Evolutionary conservation across 2,113 vertebrate genomes (phyloP), one percentile per base, ranked within the genome.

Genomic region (Scophthalmus maximus): DNA sequence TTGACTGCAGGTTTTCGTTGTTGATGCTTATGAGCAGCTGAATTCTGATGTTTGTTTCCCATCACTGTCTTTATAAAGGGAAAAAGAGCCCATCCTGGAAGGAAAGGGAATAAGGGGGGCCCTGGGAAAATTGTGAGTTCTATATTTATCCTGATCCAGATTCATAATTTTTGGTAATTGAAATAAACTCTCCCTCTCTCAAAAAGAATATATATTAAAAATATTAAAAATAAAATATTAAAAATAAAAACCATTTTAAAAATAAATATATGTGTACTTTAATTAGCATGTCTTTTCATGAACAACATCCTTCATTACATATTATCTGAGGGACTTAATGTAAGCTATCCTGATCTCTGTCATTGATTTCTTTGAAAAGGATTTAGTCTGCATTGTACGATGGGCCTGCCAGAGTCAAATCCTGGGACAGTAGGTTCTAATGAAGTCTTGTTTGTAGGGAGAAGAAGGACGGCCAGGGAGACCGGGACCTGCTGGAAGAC

Each of bases 81-180:
- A 11, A 64, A 71, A 58, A 30, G 8, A 12, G 87, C 70, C 29
- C 55, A 57, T 7, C 10, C 47, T 62, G 92, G 92, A 78, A 80
- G 14, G 0, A 90, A 22, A 60, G 94, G 94, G 38, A 82, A 22
- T 17, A 90, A 86, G 81, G 93, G 93, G 60, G 7, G 14, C 38
- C 1, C 53, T 50, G 93, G 94, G 36, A 65, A 89, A 74, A 73
- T 0, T 30, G 94, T 93, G 76, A 91, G 93, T 89, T 51, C 29
- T 17, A 15, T 58, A 2, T 22, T 42, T 23, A 44, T 23, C 32
- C 20, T 34, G 4, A 40, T 25, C 3, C 1, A 49, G 30, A 42
- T 26, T 10, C 7, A 2, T 34, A 46, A 59, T 36, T 8, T 40
- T 0, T 32, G 29, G 30, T 18, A 11, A 18, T 17, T n/a, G 20